These are phyloP conservation scores for Zosterops japonicus DNA, from an alignment of 2,113 vertebrate species.

Conservation along the genomic window DNA sequence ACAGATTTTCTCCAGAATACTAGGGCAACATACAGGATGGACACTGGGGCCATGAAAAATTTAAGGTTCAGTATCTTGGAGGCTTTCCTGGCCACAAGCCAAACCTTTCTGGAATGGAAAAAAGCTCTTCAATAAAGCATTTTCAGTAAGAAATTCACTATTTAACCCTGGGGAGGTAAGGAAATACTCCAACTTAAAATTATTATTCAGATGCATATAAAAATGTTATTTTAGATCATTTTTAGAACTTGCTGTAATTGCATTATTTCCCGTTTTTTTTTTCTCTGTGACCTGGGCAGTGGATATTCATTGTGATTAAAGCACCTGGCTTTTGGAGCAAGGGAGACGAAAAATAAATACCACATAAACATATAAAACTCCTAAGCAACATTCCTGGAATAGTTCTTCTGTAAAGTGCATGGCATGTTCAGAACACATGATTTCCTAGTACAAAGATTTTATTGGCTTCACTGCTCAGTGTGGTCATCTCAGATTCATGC, in stretches of 20 bases:
- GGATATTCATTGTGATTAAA: constrained; percentile 18
- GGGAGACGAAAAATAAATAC: not conserved
- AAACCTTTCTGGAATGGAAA: not conserved
- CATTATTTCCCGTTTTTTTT: not conserved
- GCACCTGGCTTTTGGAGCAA: constrained; percentile 14
- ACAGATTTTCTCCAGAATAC: not conserved
- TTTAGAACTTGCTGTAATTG: not conserved
- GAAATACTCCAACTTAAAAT: not conserved
- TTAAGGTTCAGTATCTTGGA: not conserved
- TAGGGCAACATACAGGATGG: not conserved
- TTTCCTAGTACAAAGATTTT: constrained; percentile 39
- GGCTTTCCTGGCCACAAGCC: not conserved
- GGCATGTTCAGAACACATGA: constrained; percentile 45
- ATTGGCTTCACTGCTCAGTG: constrained; percentile 13
- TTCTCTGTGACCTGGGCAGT: not conserved
- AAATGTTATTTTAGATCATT: not conserved
- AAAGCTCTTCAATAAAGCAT: not conserved
- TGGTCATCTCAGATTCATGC: not conserved
- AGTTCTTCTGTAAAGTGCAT: constrained; percentile 17
- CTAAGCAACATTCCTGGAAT: constrained; percentile 50
- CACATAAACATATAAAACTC: constrained; percentile 39
- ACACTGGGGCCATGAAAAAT: not conserved
- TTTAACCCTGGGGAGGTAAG: not conserved
- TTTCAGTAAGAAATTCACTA: not conserved
- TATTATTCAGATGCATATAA: not conserved